Percentiles rank a stretch among this genome's conserved stretches.
Evolutionary conservation across 2,888 invertebrate genomes (phyloP).

Genomic region (Drosophila meridionalis): DNA sequence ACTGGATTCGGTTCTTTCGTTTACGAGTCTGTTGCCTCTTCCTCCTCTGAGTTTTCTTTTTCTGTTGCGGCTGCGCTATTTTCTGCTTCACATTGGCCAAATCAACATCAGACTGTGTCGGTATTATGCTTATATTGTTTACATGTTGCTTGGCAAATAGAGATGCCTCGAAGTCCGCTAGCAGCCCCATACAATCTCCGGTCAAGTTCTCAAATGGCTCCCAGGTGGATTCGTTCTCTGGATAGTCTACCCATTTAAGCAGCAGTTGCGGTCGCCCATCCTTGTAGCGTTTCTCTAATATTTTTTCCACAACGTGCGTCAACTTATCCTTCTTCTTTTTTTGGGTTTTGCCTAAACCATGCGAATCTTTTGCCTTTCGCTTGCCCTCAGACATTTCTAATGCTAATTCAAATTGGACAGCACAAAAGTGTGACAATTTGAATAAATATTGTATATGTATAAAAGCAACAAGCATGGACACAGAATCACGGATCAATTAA

Average conservation of each 20-base stretch:
- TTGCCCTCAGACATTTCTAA: background rate
- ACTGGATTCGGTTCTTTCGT: background rate
- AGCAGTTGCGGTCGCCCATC: conserved; percentile 32
- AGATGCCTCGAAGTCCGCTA: conserved; percentile 41
- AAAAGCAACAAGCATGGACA: background rate
- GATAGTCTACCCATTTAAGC: conserved; percentile 47
- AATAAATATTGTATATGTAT: background rate
- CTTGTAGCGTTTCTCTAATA: conserved; percentile 35
- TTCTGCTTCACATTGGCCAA: no score
- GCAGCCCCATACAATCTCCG: conserved; percentile 22
- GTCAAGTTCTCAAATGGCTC: conserved; percentile 46
- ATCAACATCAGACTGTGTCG: no score
- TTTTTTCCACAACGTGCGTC: conserved; percentile 39
- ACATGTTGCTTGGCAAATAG: background rate
- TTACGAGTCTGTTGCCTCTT: background rate
- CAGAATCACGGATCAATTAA: background rate
- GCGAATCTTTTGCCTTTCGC: background rate
- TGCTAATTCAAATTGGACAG: background rate
- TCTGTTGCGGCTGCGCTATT: no score
- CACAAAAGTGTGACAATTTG: background rate
- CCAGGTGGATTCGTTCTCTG: conserved; percentile 38
- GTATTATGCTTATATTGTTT: no score
- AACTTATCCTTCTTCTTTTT: background rate
- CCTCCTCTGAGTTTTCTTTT: no score
- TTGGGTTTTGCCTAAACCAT: background rate